These are phyloP conservation scores for Neomicropteryx cornuta DNA, from an alignment of 1,140 invertebrate genomes.

Conservation along the genomic window DNA sequence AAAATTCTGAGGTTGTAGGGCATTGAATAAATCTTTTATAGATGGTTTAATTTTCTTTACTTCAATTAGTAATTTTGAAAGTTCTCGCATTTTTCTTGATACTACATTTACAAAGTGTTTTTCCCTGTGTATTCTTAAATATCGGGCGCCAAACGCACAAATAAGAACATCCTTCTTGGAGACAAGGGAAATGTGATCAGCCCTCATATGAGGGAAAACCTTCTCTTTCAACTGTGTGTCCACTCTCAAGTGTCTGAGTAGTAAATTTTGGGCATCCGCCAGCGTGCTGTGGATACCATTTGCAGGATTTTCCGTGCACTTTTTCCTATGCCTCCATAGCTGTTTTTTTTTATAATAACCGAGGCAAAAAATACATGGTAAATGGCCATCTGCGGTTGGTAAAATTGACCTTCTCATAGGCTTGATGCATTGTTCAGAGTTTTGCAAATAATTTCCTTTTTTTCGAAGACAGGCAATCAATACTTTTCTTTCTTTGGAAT, in stretches of 20 bases:
- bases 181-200: conserved; percentile 12
- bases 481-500: background rate
- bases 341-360: conserved; percentile 5
- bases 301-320: background rate
- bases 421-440: background rate
- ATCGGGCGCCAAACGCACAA: conserved; percentile 18
- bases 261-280: conserved; percentile 5
- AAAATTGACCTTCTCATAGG: background rate
- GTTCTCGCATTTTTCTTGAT: conserved; percentile 20
- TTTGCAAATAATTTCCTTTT: background rate
- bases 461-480: background rate
- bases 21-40: conserved; percentile 15
- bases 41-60: conserved; percentile 15
- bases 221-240: conserved; percentile 7
- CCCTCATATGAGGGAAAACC: conserved; percentile 13
- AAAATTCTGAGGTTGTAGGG: conserved; percentile 16
- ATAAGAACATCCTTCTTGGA: conserved; percentile 18
- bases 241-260: conserved; percentile 4
- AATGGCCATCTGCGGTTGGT: background rate
- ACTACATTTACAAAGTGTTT: conserved; percentile 18
- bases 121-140: conserved; percentile 20
- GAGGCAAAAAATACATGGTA: background rate
- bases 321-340: conserved; percentile 9
- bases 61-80: conserved; percentile 18
- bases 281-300: background rate